Base-by-base conservation (phyloP, 2,888 invertebrate genomes). In the Amphipyra tragopoginis region DNA sequence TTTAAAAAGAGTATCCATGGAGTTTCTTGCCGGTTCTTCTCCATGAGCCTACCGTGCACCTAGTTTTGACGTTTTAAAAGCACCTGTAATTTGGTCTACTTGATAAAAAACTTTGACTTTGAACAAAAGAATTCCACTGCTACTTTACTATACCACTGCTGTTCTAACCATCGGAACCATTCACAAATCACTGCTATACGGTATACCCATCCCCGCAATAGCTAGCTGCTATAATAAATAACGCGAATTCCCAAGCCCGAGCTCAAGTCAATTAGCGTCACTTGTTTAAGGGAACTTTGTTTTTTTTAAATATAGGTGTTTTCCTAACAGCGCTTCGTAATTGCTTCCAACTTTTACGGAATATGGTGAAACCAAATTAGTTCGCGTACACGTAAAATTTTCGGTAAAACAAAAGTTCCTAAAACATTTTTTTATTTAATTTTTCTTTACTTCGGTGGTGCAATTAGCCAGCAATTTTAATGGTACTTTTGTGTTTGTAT, bases 211-310 rank as follows among this genome's bases (percentile, higher is more conserved):
- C 43, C 36, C 11, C 5, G 13, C 21, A n/a, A 8, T 10, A 43
- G 15, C 42, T 34, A 9, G 11, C 11, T 5, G 21, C 8, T 49
- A 21, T 55, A 62, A 66, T 85, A 83, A 83, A 86, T 83, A 83
- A 83, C 77, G 65, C 42, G 72, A 77, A 74, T 70, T 80, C 75
- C 61, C 75, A 67, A 58, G 76, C 74, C 44, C 71, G 72, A 60
- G 77, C 81, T 73, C 55, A 50, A 83, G 81, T 86, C 80, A 85
- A 87, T 87, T 86, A 86, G 75, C 79, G 77, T 81, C 72, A 80
- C 82, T 85, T 83, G 82, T 86, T 84, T 82, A 77, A 69, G 64
- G 64, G 62, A 69, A 49, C n/a, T 45, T 73, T 73, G 14, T 45
- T 73, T 73, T 74, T 72, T 65, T 67, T 70, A n/a, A 78, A 81